Conservation (phyloP, 1,140 invertebrate genomes). For the Adelges cooleyi region DNA sequence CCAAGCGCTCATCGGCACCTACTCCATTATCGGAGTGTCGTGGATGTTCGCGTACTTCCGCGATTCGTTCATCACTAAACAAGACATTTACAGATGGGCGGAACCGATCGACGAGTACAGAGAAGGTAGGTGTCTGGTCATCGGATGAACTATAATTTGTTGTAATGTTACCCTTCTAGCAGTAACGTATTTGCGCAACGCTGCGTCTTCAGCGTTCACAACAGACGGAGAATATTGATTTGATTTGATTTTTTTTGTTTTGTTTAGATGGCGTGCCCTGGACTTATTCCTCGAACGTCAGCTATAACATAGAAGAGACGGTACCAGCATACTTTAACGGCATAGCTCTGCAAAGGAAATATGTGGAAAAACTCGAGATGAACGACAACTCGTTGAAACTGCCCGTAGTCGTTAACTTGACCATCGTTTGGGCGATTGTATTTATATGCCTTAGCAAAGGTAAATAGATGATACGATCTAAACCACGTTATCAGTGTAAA, state of each 20-base stretch:
- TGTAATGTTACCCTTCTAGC: too few relatives aligned
- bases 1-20: slow-evolving; percentile 71
- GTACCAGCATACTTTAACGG: slow-evolving; percentile 72
- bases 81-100: slow-evolving; percentile 71
- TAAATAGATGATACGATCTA: slow-evolving; percentile 32
- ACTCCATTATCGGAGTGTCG: slow-evolving; percentile 72
- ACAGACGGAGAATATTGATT: too few relatives aligned
- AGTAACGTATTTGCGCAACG: background rate
- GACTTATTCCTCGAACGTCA: slow-evolving; percentile 19
- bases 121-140: slow-evolving; percentile 42
- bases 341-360: slow-evolving; percentile 61
- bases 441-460: slow-evolving; percentile 81
- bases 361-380: slow-evolving; percentile 47
- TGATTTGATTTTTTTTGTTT: background rate
- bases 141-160: background rate
- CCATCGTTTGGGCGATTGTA: slow-evolving; percentile 79
- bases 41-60: slow-evolving; percentile 83
- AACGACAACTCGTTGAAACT: slow-evolving; percentile 61
- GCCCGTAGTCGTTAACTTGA: slow-evolving; percentile 78
- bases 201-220: too few relatives aligned
- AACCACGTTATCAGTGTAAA: background rate
- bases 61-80: slow-evolving; percentile 74
- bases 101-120: slow-evolving; percentile 54
- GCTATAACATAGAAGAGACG: slow-evolving; percentile 54
- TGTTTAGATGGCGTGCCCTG: slow-evolving; percentile 17